Evolutionary conservation across 2,113 vertebrate species (phyloP).

Genomic region (Grantiella picta): DNA sequence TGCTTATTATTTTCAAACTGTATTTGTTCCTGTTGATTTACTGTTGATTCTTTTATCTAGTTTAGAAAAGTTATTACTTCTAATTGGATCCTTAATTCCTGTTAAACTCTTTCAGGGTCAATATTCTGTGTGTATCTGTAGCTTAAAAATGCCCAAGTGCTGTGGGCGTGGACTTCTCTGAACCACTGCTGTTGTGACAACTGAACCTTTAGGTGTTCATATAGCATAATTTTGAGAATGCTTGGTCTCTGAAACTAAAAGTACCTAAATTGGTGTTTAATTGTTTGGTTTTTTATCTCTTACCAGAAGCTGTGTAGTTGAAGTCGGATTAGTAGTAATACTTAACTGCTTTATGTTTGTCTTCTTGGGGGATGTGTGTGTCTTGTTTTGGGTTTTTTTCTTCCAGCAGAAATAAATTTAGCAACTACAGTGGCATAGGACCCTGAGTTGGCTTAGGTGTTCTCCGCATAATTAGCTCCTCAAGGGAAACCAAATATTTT

Average conservation of each 20-base stretch:
- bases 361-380: not conserved
- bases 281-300: not conserved
- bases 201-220: not conserved
- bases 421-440: not conserved
- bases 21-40: not conserved
- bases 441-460: not conserved
- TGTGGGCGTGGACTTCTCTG: not conserved
- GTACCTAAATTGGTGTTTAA: not conserved
- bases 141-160: not conserved
- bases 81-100: not conserved
- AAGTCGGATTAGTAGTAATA: not conserved
- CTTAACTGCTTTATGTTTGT: not conserved
- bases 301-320: not conserved
- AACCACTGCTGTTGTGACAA: not conserved
- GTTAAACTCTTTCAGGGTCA: not conserved
- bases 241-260: not conserved
- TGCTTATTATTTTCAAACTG: not conserved
- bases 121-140: not conserved
- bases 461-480: not conserved
- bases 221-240: not conserved
- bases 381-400: not conserved
- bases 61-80: not conserved
- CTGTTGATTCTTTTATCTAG: not conserved
- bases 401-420: not conserved
- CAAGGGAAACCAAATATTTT: not conserved